Conservation (phyloP, 2,113 vertebrate species). For the Choloepus hoffmanni region DNA sequence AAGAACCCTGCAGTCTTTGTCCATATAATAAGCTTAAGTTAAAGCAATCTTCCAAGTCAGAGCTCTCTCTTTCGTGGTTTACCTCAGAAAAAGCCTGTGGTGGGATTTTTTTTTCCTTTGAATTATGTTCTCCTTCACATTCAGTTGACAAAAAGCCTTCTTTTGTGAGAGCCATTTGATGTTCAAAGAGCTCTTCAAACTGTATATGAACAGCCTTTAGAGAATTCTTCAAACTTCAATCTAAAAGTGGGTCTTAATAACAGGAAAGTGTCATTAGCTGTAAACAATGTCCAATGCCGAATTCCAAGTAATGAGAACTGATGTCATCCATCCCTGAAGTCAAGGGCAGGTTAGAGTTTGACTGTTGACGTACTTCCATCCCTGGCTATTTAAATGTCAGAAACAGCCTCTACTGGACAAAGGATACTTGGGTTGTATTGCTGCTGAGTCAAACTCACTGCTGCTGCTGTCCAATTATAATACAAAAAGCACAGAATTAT, state of each 20-base stretch:
- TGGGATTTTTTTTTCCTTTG: constrained; percentile 43
- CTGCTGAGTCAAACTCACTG: not conserved
- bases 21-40: constrained; percentile 56
- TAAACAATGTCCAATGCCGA: constrained; percentile 46
- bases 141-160: constrained; percentile 61
- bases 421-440: not conserved
- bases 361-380: not conserved
- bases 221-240: constrained; percentile 48
- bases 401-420: not conserved
- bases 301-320: not conserved
- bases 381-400: not conserved
- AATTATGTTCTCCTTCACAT: constrained; percentile 51
- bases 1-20: constrained; percentile 59
- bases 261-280: constrained; percentile 8
- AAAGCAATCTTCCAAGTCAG: constrained; percentile 63
- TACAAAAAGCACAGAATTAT: not conserved
- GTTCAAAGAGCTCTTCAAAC: constrained; percentile 71
- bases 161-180: constrained; percentile 67
- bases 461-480: not conserved
- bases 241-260: constrained; percentile 42
- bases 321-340: not conserved
- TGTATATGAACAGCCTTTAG: constrained; percentile 40
- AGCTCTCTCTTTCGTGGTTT: constrained; percentile 21
- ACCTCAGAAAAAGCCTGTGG: constrained; percentile 27
- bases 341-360: not conserved